Base-by-base conservation (phyloP, 2,888 invertebrate species). In the Pseudanteris insignis region DNA sequence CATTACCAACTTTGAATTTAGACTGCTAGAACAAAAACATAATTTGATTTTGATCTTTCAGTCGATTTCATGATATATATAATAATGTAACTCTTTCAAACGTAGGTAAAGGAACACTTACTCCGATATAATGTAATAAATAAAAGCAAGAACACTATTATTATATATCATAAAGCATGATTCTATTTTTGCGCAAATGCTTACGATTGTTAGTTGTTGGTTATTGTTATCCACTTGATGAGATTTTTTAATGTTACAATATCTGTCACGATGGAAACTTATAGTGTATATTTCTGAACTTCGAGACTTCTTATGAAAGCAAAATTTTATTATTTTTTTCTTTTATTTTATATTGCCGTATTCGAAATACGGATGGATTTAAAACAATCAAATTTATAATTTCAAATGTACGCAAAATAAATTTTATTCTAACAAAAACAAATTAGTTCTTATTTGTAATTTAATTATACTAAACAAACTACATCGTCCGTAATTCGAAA, bases 161-260 rank as follows among this genome's bases (percentile, higher is more conserved):
- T 50, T 51, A 51, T 46, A 46, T 55, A 62, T 57, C 36, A 47
- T 47, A 38, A 26, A 57, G 46, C 33, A 62, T 62, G 62, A 62
- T 57, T 62, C 72, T 77, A 76, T 77, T 77, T 77, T 76, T 73
- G 76, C 74, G 77, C 75, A 75, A 77, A 75, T 76, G 75, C 72
- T 69, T 71, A 74, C 69, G 76, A 70, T 76, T 76, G 77, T 77
- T 77, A 76, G 76, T 76, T 77, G 77, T 77, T 77, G 76, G 74
- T 76, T 76, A 76, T 77, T 77, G 77, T 77, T 77, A 77, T 77
- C 70, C 74, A 77, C 70, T 75, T 76, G 69, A 74, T 72, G 75
- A 77, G 75, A 76, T 74, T 74, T 72, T 77, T 76, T 72, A 74
- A 76, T 76, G 76, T 77, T 76, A 75, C 68, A 67, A 70, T 65